Evolutionary conservation across 2,797 vertebrate genomes (phyloP), one percentile per base, ranked within the genome.

Genomic region (Petrocephalus schoutedeni): DNA sequence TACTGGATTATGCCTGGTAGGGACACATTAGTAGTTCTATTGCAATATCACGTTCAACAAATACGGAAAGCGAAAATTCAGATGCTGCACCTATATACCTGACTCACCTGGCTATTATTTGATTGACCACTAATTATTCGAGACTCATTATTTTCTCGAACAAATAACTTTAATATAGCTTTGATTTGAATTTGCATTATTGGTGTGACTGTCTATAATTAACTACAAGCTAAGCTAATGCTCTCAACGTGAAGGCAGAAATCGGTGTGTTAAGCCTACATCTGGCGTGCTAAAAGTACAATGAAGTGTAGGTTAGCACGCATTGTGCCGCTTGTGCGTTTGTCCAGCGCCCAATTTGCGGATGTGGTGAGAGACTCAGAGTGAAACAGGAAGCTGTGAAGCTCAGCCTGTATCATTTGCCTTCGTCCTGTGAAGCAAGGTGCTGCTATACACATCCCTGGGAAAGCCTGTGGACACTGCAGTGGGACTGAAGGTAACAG

Each of bases 311-410:
- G 56, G n/a, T n/a, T 53, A 67, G 51, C 9, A 14, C 9, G 86
- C 41, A 49, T 19, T 56, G 83, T 32, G 49, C 28, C 28, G 59
- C 86, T 36, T 32, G 67, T 41, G 19, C 74, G 14, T 61, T 45
- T 88, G 89, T 89, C 89, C 89, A 87, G 86, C 86, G 4, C 12
- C 16, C n/a, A 53, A 1, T 59, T 64, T 19, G 85, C 89, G 88
- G 88, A 90, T 89, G 89, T 90, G 89, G 89, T 89, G 32, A 86
- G 21, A 86, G 14, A 88, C 74, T 88, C 86, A 82, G 86, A 86
- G 85, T 86, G 53, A 86, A 89, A 90, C 89, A 90, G 89, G 89
- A 90, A 90, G 67, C 61, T 6, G 19, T 88, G 28, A 86, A 14
- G 12, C 1, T 74, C 23, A 21, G 16, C 36, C n/a, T 36, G 7